Percentiles rank a stretch among this genome's conserved stretches.
Evolutionary conservation across 2,113 vertebrate genomes (phyloP).

Genomic region (Odocoileus hemionus): DNA sequence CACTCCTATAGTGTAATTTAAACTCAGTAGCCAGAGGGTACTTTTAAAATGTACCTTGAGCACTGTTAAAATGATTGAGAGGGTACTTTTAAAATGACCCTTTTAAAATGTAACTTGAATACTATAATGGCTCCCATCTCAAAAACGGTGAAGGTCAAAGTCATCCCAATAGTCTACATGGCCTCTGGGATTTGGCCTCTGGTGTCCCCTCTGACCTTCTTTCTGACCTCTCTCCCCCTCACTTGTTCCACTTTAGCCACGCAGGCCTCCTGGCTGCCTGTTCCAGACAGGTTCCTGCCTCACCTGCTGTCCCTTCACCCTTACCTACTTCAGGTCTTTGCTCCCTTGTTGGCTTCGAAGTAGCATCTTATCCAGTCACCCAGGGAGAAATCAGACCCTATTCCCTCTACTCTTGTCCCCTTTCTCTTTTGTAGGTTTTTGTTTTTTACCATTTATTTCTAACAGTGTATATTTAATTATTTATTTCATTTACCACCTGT

Average conservation of each 20-base stretch:
- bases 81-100: background rate
- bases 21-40: background rate
- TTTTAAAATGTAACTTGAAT: conserved; percentile 2
- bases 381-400: background rate
- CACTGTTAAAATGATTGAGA: background rate
- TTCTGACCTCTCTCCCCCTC: background rate
- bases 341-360: background rate
- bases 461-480: background rate
- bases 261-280: background rate
- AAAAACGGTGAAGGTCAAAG: background rate
- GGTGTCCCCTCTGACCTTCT: background rate
- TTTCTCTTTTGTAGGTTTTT: background rate
- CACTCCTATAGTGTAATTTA: background rate
- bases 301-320: background rate
- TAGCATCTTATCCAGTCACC: background rate
- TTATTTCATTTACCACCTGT: background rate
- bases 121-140: background rate
- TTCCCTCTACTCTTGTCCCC: background rate
- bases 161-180: background rate
- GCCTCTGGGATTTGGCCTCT: background rate
- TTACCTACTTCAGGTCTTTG: background rate
- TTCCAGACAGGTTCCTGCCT: background rate
- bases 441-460: background rate
- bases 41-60: background rate
- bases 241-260: background rate